Conservation (phyloP, 2,888 invertebrate species). For the Nasonovia ribisnigri region DNA sequence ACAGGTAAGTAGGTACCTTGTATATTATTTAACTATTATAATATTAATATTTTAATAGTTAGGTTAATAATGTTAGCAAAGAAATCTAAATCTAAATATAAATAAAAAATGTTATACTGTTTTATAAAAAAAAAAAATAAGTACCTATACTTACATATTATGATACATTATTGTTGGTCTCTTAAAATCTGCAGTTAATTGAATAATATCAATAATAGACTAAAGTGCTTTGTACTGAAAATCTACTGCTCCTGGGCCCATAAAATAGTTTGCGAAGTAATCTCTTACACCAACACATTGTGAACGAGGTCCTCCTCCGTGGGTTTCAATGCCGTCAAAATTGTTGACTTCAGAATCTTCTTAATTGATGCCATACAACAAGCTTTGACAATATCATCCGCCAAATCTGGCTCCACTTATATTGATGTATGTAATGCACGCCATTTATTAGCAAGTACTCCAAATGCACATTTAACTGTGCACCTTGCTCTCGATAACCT, state of each 20-base stretch:
- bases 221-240: not conserved
- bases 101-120: too few species aligned
- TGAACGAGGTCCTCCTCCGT: not conserved
- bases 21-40: not conserved
- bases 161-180: not conserved
- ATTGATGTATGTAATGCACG: conserved; percentile 4
- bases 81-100: too few species aligned
- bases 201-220: not conserved
- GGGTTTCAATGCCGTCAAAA: not conserved
- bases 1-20: not conserved
- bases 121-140: too few species aligned
- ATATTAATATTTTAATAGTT: too few species aligned
- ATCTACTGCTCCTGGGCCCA: not conserved
- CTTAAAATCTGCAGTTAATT: not conserved
- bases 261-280: not conserved
- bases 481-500: not conserved
- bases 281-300: not conserved
- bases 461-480: conserved; percentile 1
- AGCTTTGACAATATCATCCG: not conserved
- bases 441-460: conserved; percentile 9
- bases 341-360: not conserved
- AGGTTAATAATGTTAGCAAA: too few species aligned
- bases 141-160: too few species aligned
- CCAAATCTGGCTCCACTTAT: not conserved
- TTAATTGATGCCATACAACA: conserved; percentile 7